Base-by-base conservation (phyloP, 2,797 vertebrate species). In the Fistularia tabacaria region DNA sequence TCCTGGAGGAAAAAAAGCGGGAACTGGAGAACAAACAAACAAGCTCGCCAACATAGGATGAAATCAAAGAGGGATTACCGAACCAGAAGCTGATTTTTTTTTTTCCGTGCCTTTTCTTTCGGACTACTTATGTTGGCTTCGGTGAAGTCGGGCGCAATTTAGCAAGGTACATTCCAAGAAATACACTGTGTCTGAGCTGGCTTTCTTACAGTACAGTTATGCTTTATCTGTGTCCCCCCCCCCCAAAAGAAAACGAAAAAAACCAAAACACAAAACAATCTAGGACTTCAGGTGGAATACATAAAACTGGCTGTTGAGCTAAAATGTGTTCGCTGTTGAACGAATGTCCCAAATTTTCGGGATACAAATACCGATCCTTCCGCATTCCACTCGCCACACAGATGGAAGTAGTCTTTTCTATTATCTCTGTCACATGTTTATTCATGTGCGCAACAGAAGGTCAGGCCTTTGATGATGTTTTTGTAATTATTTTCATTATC, bases 401-500 rank as follows among this genome's bases (percentile, higher is more conserved):
- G 66, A 66, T 66, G 60, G 73, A 74, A 15, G 42, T 38, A 10
- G 9, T 54, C 58, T 61, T 69, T 81, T 72, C 71, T 78, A 75
- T 86, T 87, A 75, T 77, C 77, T 82, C 70, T 68, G 68, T 65
- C 73, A 77, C 75, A 78, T 84, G 83, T 91, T 85, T 91, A 87
- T 87, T 89, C 87, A 89, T 83, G 84, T 83, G 84, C 61, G 75
- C 82, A 85, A 86, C 87, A 88, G 82, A 84, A 89, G 88, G 87
- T 85, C 80, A 80, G 64, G 66, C 76, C 85, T 91, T 90, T 91
- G 87, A 90, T 90, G 85, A 90, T 91, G 81, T 87, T 89, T 88
- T 86, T 80, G 80, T 90, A 92, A 91, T 91, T 88, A 91, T 90
- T 91, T 92, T 90, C 88, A 90, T 91, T 85, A 74, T 83, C 74